A percentile compares a stretch with the other conserved stretches of the same genome.
Evolutionary conservation across 1,140 invertebrate genomes (phyloP).

Genomic region (Scylla paramamosain): DNA sequence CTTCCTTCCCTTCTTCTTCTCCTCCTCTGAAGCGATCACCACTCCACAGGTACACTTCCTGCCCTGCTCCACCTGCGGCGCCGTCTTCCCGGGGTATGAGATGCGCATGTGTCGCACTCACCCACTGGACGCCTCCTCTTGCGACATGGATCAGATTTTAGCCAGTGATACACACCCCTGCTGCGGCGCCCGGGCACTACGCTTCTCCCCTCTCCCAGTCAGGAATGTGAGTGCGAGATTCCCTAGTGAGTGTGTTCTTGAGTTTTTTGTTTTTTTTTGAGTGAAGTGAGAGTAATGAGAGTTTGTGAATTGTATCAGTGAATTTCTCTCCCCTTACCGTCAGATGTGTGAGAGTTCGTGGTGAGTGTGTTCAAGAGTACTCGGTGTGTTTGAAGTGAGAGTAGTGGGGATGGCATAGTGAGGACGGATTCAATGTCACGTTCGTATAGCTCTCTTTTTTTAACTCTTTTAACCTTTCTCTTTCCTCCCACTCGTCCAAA

Average conservation of each 20-base stretch:
- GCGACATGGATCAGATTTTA: slow-evolving; percentile 83
- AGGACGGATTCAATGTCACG: no score
- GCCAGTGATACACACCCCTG: slow-evolving; percentile 86
- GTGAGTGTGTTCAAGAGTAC: neutral
- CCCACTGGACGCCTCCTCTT: slow-evolving; percentile 81
- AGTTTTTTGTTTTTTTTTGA: neutral
- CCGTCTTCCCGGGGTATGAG: slow-evolving; percentile 88
- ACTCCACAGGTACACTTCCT: slow-evolving; percentile 87
- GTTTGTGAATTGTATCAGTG: neutral
- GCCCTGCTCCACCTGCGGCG: slow-evolving; percentile 87
- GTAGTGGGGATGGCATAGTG: no score
- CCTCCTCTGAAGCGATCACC: no score
- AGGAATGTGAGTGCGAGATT: slow-evolving; percentile 69
- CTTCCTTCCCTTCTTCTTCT: no score
- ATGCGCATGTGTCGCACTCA: slow-evolving; percentile 90
- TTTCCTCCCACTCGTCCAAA: neutral
- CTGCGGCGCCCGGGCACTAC: slow-evolving; percentile 90
- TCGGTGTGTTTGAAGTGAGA: neutral
- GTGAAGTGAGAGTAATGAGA: neutral
- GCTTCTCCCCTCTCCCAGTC: slow-evolving; percentile 85
- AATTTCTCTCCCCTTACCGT: neutral
- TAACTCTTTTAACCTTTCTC: neutral
- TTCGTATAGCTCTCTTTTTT: neutral
- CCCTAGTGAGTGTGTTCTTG: neutral
- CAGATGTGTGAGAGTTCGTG: neutral